Base-by-base conservation (phyloP, 2,797 vertebrate genomes). In the Phalanger gymnotis region DNA sequence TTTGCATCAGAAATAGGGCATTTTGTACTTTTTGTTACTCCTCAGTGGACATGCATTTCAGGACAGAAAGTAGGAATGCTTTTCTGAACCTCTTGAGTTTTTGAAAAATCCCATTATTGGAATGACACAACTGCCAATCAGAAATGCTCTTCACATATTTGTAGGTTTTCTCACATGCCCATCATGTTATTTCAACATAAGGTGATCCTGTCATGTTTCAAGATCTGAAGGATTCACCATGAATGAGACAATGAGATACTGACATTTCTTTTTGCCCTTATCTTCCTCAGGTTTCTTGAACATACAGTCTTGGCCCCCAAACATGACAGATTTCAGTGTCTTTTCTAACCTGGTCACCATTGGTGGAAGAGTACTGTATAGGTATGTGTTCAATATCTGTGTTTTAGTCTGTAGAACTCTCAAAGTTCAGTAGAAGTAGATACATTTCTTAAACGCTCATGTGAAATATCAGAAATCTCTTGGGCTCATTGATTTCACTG, bases 291-390 rank as follows among this genome's bases (percentile, higher is more conserved):
- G 99, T 90, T 99, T 99, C 97, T 98, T 99, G 96, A 99, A 99
- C 96, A 99, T 99, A 97, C 99, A 99, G 95, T 99, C 99, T 0
- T 99, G 99, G 99, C 99, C 99, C 0, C 99, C 99, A 98, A 99
- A 99, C 97, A 99, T 99, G 99, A 99, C 99, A 0, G 99, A 99
- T 98, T 99, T 99, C 97, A 99, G 99, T 93, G 99, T 99, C 52
- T 99, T 99, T 97, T 99, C 99, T 90, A 99, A 99, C 98, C 98
- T 99, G 97, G 99, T 99, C 57, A 99, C 99, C 89, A 99, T 99
- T 0, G 99, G 99, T 90, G 99, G 99, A 94, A 98, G 99, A 98
- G 98, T 99, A 12, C 99, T 99, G 9, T 99, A 99, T 96, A 99
- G 99, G 99, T 99, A 96, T 90, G 96, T 96, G 0, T 58, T 87